A percentile compares a stretch with the other conserved stretches of the same genome.
Evolutionary conservation across 2,888 invertebrate species (phyloP).

Genomic region (Cyrtodaria siliqua): DNA sequence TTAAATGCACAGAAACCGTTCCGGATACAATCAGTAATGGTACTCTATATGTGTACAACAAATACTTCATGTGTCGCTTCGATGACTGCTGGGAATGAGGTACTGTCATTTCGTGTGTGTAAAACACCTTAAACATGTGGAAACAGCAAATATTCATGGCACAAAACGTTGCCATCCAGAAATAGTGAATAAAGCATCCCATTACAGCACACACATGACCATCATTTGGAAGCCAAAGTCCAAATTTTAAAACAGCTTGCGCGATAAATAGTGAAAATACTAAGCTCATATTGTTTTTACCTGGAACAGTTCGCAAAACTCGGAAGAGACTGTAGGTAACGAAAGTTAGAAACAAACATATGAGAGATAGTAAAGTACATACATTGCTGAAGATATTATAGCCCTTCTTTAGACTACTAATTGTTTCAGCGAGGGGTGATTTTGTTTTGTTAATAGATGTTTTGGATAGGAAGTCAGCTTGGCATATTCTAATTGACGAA

Average conservation of each 20-base stretch:
- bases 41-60: slow-evolving; percentile 32
- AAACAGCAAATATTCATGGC: slow-evolving; percentile 67
- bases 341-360: slow-evolving; percentile 59
- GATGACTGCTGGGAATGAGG: background rate
- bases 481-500: no score
- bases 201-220: slow-evolving; percentile 33
- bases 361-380: slow-evolving; percentile 55
- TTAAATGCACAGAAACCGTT: slow-evolving; percentile 27
- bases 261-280: slow-evolving; percentile 60
- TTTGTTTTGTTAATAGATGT: no score
- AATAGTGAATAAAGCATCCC: slow-evolving; percentile 64
- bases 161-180: slow-evolving; percentile 66
- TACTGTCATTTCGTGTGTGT: slow-evolving; percentile 6
- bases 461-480: no score
- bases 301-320: slow-evolving; percentile 62
- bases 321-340: slow-evolving; percentile 62
- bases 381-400: slow-evolving; percentile 24
- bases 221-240: slow-evolving; percentile 14
- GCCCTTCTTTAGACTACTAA: no score
- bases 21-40: slow-evolving; percentile 29
- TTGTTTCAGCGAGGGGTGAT: no score
- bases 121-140: slow-evolving; percentile 67
- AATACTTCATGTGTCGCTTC: no score
- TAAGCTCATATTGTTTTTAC: slow-evolving; percentile 67
- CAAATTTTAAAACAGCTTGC: slow-evolving; percentile 59